A percentile compares a stretch with the other conserved stretches of the same genome.
These are phyloP conservation scores for Ursus arctos DNA, from an alignment of 2,113 vertebrate species.

Conservation along the genomic window DNA sequence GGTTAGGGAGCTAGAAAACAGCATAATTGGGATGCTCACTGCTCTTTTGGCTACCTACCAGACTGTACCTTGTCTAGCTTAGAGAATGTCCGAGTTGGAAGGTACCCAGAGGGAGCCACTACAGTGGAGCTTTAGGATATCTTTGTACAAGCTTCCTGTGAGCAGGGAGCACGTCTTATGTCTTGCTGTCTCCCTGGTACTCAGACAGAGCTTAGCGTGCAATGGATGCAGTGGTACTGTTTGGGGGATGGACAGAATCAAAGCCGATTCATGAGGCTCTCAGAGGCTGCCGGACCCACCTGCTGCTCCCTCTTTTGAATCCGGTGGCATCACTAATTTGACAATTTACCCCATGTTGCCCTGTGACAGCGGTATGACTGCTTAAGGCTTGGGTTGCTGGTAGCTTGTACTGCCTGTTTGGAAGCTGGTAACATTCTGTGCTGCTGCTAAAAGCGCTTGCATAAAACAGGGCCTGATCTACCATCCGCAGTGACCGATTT, in stretches of 20 bases:
- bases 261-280: background rate
- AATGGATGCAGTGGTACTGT: background rate
- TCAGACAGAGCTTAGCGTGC: background rate
- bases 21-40: background rate
- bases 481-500: background rate
- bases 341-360: background rate
- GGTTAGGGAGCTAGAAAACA: background rate
- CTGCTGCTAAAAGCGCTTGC: background rate
- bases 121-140: background rate
- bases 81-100: background rate
- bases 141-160: background rate
- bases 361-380: background rate
- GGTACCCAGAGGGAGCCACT: background rate
- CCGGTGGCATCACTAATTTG: background rate
- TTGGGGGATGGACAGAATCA: background rate
- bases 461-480: background rate
- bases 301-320: background rate
- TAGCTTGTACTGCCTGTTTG: background rate
- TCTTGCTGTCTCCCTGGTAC: background rate
- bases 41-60: background rate
- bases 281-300: no score
- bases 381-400: background rate
- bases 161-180: background rate
- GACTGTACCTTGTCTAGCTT: background rate
- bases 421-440: background rate